Evolutionary conservation across 2,888 invertebrate species (phyloP).

Genomic region (Tachina fera): DNA sequence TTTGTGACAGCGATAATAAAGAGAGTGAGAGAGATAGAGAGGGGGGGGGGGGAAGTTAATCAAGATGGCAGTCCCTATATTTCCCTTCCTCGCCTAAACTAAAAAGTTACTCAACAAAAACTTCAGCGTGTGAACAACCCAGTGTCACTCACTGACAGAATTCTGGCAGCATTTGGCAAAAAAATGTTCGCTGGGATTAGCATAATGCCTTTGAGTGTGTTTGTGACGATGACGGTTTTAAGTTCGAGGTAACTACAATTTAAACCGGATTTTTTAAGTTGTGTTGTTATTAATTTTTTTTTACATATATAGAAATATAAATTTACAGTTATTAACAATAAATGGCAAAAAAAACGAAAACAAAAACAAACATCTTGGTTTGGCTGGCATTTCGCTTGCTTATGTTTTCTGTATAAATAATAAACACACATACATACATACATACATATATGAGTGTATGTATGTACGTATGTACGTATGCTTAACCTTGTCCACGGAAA

Average conservation of each 20-base stretch:
- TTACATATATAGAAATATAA: background rate
- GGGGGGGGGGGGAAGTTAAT: too few relatives aligned
- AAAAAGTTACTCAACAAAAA: too few relatives aligned
- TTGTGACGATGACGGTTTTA: conserved; percentile 38
- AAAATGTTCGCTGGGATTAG: background rate
- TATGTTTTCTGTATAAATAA: background rate
- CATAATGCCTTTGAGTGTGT: conserved; percentile 5
- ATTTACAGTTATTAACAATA: conserved; percentile 24
- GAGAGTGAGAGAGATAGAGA: too few relatives aligned
- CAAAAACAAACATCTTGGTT: conserved; percentile 37
- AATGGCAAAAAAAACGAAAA: background rate
- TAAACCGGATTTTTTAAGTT: conserved; percentile 31
- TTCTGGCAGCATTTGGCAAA: too few relatives aligned
- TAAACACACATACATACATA: too few relatives aligned
- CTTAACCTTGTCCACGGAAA: background rate
- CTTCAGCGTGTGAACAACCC: too few relatives aligned
- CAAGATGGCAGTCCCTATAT: too few relatives aligned
- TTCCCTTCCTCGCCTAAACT: too few relatives aligned
- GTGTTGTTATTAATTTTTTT: background rate
- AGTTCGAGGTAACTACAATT: conserved; percentile 48
- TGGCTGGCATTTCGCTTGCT: conserved; percentile 40
- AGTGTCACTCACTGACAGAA: too few relatives aligned
- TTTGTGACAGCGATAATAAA: too few relatives aligned
- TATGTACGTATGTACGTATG: background rate
- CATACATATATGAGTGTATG: too few relatives aligned